Conservation (phyloP, 2,888 invertebrate species). For the Yponomeuta cagnagella region DNA sequence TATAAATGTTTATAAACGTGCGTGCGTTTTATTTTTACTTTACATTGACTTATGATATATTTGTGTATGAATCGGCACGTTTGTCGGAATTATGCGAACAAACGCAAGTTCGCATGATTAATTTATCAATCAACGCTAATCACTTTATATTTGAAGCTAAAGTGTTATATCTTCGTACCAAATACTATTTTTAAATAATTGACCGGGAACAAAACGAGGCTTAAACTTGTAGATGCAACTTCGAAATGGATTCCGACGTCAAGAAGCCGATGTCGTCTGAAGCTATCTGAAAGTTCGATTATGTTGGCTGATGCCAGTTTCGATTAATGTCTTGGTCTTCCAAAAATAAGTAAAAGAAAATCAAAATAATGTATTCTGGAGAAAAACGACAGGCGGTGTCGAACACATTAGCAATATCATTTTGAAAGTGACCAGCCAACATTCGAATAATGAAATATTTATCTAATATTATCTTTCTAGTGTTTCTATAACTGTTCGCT, state of each 20-base stretch:
- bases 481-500: slow-evolving; percentile 1
- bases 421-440: slow-evolving; percentile 3
- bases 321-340: neutral
- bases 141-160: neutral
- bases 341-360: neutral
- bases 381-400: neutral
- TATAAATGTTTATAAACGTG: neutral
- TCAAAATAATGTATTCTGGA: neutral
- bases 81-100: neutral
- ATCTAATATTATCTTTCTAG: neutral
- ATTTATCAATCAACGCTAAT: slow-evolving; percentile 4
- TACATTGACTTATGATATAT: neutral
- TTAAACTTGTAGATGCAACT: slow-evolving; percentile 3
- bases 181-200: slow-evolving; percentile 12
- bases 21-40: neutral
- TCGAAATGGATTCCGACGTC: neutral
- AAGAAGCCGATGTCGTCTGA: neutral
- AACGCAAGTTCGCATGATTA: neutral
- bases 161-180: slow-evolving; percentile 13
- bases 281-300: neutral
- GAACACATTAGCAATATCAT: neutral
- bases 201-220: slow-evolving; percentile 13
- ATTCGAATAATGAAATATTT: neutral
- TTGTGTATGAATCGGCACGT: too few species aligned
- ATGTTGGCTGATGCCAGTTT: neutral